Percentiles rank a stretch among this genome's conserved stretches.
Evolutionary conservation across 2,797 vertebrate genomes (phyloP).

Genomic region (Apodemus agrarius): DNA sequence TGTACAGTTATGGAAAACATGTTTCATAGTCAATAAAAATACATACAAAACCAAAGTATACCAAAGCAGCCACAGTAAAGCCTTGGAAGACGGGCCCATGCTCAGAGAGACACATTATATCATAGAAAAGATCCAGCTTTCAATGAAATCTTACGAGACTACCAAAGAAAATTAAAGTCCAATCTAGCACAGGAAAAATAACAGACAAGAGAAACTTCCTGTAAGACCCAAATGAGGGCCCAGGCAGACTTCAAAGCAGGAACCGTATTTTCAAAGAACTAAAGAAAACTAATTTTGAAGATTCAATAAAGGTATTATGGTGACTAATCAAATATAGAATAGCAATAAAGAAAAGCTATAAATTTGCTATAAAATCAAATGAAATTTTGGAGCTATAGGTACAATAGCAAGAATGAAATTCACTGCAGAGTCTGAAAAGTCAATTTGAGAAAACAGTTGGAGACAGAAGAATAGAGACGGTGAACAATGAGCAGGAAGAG

Average conservation of each 20-base stretch:
- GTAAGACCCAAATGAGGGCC: not conserved
- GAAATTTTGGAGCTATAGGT: not conserved
- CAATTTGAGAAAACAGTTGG: not conserved
- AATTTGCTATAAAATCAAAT: not conserved
- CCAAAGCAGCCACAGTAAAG: not conserved
- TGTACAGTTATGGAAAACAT: not conserved
- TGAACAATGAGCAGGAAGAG: not conserved
- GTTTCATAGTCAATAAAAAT: not conserved
- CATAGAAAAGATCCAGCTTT: not conserved
- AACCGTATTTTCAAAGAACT: not conserved
- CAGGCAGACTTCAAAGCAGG: not conserved
- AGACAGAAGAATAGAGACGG: not conserved
- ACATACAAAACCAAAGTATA: not conserved
- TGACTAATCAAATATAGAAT: not conserved
- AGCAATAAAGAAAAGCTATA: not conserved
- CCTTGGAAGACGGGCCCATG: not conserved
- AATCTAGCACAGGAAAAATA: not conserved
- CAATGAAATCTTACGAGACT: not conserved
- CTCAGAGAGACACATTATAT: not conserved
- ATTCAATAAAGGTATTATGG: not conserved
- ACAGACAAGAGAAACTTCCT: not conserved
- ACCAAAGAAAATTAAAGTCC: not conserved
- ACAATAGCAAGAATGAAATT: not conserved
- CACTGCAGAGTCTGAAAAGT: not conserved
- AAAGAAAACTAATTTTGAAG: not conserved